Evolutionary conservation across 2,797 vertebrate species (phyloP).

Genomic region (Halcyon badia): DNA sequence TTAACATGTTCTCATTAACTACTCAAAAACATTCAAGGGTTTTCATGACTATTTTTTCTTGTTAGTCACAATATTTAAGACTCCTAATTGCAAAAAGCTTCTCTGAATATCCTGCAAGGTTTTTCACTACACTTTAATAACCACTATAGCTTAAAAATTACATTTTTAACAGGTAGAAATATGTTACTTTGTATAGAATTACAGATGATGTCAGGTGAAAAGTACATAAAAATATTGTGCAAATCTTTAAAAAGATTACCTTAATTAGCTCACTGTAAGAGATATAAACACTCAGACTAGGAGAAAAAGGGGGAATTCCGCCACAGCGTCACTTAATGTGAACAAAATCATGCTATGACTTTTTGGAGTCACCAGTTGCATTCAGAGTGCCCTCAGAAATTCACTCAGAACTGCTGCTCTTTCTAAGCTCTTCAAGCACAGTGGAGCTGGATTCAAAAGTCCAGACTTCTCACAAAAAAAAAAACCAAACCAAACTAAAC

Average conservation of each 20-base stretch:
- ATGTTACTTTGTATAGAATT: not conserved
- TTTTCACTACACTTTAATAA: not conserved
- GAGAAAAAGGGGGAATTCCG: not conserved
- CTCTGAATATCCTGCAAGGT: not conserved
- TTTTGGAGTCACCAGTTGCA: not conserved
- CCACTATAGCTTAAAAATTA: not conserved
- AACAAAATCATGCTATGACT: not conserved
- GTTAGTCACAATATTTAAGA: not conserved
- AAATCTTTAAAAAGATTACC: not conserved
- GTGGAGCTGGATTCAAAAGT: not conserved
- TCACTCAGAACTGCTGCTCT: not conserved
- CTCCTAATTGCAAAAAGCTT: not conserved
- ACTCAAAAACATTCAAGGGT: not conserved
- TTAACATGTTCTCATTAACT: not conserved
- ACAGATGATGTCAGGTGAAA: not conserved
- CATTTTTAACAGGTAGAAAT: not conserved
- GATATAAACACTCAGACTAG: not conserved
- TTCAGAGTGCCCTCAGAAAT: not conserved
- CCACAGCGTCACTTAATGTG: not conserved
- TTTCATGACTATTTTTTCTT: not conserved
- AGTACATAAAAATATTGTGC: not conserved
- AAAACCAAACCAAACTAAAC: not conserved
- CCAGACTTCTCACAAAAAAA: not conserved
- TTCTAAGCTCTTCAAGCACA: not conserved
- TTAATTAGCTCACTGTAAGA: not conserved